A percentile compares a stretch with the other conserved stretches of the same genome.
Conservation (phyloP, 2,113 vertebrate genomes). For the Pristiophorus japonicus region DNA sequence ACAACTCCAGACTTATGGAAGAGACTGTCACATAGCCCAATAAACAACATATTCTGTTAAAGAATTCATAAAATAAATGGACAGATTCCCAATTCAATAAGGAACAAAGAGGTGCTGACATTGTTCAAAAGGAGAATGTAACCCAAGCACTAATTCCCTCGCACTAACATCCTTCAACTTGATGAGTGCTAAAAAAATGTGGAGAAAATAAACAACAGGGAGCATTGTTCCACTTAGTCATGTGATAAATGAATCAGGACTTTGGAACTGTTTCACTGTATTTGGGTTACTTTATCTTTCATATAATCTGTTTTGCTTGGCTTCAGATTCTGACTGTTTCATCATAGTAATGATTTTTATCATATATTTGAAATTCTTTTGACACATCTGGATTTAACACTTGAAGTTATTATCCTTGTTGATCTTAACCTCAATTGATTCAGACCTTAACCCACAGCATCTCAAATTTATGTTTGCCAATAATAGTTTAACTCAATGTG, state of each 20-base stretch:
- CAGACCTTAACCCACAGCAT: slow-evolving; percentile 29
- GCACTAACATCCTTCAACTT: slow-evolving; percentile 13
- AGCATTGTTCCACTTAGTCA: slow-evolving; percentile 19
- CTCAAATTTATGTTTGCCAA: slow-evolving; percentile 38
- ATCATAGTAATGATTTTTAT: slow-evolving; percentile 23
- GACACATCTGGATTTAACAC: slow-evolving; percentile 5
- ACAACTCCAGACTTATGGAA: not conserved
- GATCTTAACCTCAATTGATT: slow-evolving; percentile 36
- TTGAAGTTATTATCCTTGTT: slow-evolving; percentile 33
- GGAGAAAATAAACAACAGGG: slow-evolving; percentile 10
- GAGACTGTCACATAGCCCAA: not conserved
- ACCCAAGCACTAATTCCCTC: not conserved
- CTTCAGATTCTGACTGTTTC: not conserved
- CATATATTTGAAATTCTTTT: slow-evolving; percentile 33
- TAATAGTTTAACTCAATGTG: slow-evolving; percentile 30
- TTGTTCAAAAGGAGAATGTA: not conserved
- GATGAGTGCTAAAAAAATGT: slow-evolving; percentile 18
- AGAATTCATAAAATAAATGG: not conserved
- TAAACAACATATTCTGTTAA: not conserved
- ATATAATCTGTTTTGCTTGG: slow-evolving; percentile 32
- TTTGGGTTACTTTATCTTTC: slow-evolving; percentile 29
- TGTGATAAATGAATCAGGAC: slow-evolving; percentile 26
- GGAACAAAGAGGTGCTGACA: not conserved
- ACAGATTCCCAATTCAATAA: not conserved
- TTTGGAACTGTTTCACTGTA: slow-evolving; percentile 31